Percentiles rank a stretch among this genome's conserved stretches.
phyloP scores from a whole-genome alignment of 2,888 invertebrate species.

The Meloe dianella region DNA sequence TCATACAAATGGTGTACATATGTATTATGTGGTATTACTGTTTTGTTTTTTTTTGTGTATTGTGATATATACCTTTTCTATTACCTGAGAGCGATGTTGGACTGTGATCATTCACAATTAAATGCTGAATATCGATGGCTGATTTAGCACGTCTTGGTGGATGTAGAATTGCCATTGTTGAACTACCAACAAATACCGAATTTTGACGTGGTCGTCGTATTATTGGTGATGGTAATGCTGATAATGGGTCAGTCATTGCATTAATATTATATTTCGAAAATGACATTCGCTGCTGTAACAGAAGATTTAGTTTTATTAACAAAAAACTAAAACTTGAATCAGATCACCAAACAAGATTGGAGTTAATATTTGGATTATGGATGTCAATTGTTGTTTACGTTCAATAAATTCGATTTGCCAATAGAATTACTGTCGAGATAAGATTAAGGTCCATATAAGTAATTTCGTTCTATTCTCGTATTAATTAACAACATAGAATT shows the following conservation, averaged over 20 bases:
- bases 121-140: conserved; percentile 82
- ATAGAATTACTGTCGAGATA: too few relatives aligned
- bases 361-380: background rate
- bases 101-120: conserved; percentile 64
- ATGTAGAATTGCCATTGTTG: conserved; percentile 70
- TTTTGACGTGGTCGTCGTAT: conserved; percentile 72
- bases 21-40: too few relatives aligned
- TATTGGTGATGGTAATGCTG: conserved; percentile 56
- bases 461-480: too few relatives aligned
- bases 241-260: conserved; percentile 64
- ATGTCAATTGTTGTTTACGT: background rate
- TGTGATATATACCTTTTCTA: conserved; percentile 33
- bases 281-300: conserved; percentile 70
- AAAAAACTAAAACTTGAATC: background rate
- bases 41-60: conserved; percentile 35
- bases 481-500: too few relatives aligned
- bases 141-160: conserved; percentile 80
- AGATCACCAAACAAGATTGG: background rate
- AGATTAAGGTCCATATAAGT: background rate
- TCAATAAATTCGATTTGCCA: background rate
- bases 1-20: too few relatives aligned
- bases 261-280: conserved; percentile 73
- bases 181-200: conserved; percentile 83
- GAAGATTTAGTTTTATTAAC: background rate
- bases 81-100: conserved; percentile 48